A percentile compares a stretch with the other conserved stretches of the same genome.
phyloP scores from a whole-genome alignment of 2,113 vertebrate species.

The Aegotheles bennettii region DNA sequence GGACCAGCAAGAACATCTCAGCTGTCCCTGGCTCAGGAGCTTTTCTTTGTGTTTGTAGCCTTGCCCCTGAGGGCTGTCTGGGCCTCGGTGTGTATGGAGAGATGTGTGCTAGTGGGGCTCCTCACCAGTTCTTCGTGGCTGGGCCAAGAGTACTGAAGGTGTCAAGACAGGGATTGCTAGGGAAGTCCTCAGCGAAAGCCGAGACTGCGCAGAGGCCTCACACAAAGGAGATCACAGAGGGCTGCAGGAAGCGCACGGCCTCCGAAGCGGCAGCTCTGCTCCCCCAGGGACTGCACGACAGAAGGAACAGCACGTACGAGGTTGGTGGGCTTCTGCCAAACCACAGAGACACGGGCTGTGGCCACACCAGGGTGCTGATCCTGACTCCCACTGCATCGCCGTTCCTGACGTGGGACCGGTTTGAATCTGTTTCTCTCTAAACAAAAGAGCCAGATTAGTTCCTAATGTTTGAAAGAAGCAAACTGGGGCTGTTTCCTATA shows the following conservation, averaged over 20 bases:
- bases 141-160: background rate
- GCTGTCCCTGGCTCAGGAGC: background rate
- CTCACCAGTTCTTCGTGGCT: background rate
- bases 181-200: background rate
- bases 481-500: background rate
- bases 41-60: background rate
- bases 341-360: background rate
- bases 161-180: background rate
- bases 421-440: background rate
- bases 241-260: constrained; percentile 35
- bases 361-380: background rate
- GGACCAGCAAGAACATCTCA: background rate
- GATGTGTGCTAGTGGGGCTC: background rate
- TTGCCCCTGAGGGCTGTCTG: rapidly evolving
- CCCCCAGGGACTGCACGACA: background rate
- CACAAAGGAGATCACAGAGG: constrained; percentile 32
- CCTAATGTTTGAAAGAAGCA: background rate
- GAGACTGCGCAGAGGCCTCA: background rate
- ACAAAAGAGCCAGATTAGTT: background rate
- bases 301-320: constrained; percentile 56
- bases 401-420: background rate
- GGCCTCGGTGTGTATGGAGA: background rate
- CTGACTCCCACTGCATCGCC: background rate
- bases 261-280: background rate
- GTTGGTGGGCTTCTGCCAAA: background rate